Percentiles rank a stretch among this genome's conserved stretches.
phyloP scores from a whole-genome alignment of 2,113 vertebrate species.

The Mormoops blainvillei region DNA sequence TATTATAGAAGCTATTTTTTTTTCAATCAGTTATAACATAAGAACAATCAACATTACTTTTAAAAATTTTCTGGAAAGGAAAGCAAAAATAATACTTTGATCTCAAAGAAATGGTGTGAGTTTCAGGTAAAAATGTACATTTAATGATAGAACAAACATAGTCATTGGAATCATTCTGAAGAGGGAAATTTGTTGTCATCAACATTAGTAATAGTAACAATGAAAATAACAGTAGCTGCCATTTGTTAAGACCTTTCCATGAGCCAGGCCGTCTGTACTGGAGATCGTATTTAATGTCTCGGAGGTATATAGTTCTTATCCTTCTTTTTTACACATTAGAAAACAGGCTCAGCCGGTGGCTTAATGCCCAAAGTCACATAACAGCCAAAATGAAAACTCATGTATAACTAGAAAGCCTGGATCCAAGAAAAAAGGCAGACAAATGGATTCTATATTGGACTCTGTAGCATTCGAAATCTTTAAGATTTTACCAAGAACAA shows the following conservation, averaged over 20 bases:
- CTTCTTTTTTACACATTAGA: not conserved
- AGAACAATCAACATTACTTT: not conserved
- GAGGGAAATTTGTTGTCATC: not conserved
- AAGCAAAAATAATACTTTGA: not conserved
- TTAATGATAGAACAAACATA: not conserved
- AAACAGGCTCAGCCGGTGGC: not conserved
- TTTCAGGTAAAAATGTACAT: not conserved
- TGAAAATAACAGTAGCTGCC: not conserved
- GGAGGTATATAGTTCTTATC: not conserved
- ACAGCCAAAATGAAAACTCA: not conserved
- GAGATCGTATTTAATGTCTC: not conserved
- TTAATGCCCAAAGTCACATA: not conserved
- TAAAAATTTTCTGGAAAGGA: not conserved
- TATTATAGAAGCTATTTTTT: not conserved
- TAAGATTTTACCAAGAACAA: not conserved
- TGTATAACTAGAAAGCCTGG: not conserved
- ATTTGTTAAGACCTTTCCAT: not conserved
- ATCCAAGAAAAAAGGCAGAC: not conserved
- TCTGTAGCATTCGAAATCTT: not conserved
- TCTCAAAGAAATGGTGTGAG: not conserved
- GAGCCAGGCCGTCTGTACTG: not conserved
- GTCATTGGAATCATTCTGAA: not conserved
- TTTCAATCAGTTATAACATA: not conserved
- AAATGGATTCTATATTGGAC: not conserved
- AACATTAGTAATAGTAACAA: not conserved